Evolutionary conservation across 2,888 invertebrate species (phyloP).

Genomic region (Pseudanteris insignis): DNA sequence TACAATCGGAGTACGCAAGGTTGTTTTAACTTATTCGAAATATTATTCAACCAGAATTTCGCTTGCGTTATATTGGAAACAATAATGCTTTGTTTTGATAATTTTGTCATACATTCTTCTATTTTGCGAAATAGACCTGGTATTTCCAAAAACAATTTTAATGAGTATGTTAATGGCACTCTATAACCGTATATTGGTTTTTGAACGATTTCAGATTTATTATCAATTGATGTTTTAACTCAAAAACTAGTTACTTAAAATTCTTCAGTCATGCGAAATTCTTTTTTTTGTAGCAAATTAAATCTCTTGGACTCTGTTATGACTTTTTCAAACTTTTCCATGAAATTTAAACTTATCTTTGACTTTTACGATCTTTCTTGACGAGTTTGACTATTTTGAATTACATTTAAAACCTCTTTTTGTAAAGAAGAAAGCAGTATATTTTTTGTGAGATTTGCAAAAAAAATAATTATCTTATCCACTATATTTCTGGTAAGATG

Average conservation of each 20-base stretch:
- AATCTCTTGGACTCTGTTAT: slow-evolving; percentile 17
- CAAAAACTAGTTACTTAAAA: slow-evolving; percentile 8
- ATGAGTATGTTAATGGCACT: slow-evolving; percentile 17
- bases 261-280: slow-evolving; percentile 10
- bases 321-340: slow-evolving; percentile 18
- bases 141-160: slow-evolving; percentile 43
- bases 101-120: slow-evolving; percentile 26
- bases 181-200: slow-evolving; percentile 6
- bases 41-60: not conserved
- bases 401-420: slow-evolving; percentile 22
- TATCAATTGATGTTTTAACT: slow-evolving; percentile 2
- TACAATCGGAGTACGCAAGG: not conserved
- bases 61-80: slow-evolving; percentile 9
- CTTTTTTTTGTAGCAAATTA: slow-evolving; percentile 5
- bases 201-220: slow-evolving; percentile 12
- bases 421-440: slow-evolving; percentile 20
- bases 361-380: slow-evolving; percentile 18
- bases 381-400: slow-evolving; percentile 15
- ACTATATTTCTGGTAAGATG: slow-evolving; percentile 28
- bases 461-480: slow-evolving; percentile 21
- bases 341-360: slow-evolving; percentile 14
- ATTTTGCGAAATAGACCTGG: slow-evolving; percentile 40
- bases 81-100: slow-evolving; percentile 17
- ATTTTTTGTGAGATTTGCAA: slow-evolving; percentile 16
- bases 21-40: not conserved